phyloP scores from a whole-genome alignment of 2,888 invertebrate genomes.

The Cordilura impudica region DNA sequence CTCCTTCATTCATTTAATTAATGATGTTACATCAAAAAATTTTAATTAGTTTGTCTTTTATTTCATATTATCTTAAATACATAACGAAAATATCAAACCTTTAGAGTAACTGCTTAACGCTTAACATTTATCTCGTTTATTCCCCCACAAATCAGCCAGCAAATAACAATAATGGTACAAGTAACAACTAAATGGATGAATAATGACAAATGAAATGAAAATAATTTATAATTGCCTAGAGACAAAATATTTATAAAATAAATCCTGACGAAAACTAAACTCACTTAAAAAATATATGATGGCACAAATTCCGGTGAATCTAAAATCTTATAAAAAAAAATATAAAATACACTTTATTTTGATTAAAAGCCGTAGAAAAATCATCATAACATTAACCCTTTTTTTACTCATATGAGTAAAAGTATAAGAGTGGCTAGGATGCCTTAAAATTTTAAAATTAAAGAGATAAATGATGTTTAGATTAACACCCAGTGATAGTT shows the following conservation, averaged over 20 bases:
- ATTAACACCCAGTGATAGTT: conserved; percentile 53
- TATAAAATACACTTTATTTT: conserved; percentile 39
- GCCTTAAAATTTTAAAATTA: conserved; percentile 5
- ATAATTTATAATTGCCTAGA: conserved; percentile 44
- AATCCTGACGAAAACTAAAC: background rate
- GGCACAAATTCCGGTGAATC: too few relatives aligned
- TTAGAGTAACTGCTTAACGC: conserved; percentile 15
- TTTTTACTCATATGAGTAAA: background rate
- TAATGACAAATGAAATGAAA: conserved; percentile 10
- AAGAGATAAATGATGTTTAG: conserved; percentile 49
- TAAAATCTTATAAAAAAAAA: background rate
- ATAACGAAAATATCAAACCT: background rate
- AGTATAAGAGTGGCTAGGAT: background rate
- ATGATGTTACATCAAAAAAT: conserved; percentile 29
- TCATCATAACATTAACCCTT: conserved; percentile 30
- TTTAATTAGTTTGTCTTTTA: conserved; percentile 53
- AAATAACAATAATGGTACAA: conserved; percentile 28
- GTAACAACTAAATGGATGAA: conserved; percentile 44
- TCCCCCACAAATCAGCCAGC: background rate
- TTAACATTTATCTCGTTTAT: conserved; percentile 17
- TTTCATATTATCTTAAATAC: background rate
- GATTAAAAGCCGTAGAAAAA: conserved; percentile 29
- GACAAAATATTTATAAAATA: conserved; percentile 5
- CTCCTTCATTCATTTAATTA: conserved; percentile 34
- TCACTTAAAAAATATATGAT: too few relatives aligned